Conservation (phyloP, 2,888 invertebrate species). For the Mythimna loreyi region DNA sequence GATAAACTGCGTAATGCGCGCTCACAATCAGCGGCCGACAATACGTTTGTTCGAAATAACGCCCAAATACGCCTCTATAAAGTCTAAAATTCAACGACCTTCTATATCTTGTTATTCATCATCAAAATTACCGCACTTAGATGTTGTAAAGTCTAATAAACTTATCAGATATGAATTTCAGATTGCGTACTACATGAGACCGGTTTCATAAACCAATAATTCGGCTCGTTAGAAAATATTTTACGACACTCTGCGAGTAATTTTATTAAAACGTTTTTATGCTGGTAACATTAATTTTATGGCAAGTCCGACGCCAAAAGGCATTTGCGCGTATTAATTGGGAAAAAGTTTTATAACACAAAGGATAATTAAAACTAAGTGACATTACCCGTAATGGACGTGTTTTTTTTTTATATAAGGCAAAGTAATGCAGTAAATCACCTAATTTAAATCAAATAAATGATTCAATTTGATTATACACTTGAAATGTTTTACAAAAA, state of each 20-base stretch:
- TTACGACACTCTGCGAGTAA: slow-evolving; percentile 34
- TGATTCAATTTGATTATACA: background rate
- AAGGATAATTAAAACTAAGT: slow-evolving; percentile 30
- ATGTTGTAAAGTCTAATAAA: slow-evolving; percentile 37
- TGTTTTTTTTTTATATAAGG: background rate
- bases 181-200: slow-evolving; percentile 34
- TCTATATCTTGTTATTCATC: slow-evolving; percentile 3
- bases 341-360: slow-evolving; percentile 36
- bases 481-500: background rate
- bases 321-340: slow-evolving; percentile 46
- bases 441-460: background rate
- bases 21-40: too few relatives aligned
- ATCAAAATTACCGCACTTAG: slow-evolving; percentile 21
- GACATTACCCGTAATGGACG: slow-evolving; percentile 2
- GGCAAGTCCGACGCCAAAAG: slow-evolving; percentile 32
- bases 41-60: too few relatives aligned
- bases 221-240: slow-evolving; percentile 46
- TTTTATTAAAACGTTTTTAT: slow-evolving; percentile 48
- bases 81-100: background rate
- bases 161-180: slow-evolving; percentile 45
- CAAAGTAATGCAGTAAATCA: background rate
- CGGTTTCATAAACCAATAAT: slow-evolving; percentile 46
- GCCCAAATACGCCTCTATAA: background rate
- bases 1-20: too few relatives aligned
- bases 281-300: slow-evolving; percentile 49